Percentiles rank a stretch among this genome's conserved stretches.
These are phyloP conservation scores for Nomada ruficornis DNA, from an alignment of 2,888 invertebrate genomes.

Conservation along the genomic window DNA sequence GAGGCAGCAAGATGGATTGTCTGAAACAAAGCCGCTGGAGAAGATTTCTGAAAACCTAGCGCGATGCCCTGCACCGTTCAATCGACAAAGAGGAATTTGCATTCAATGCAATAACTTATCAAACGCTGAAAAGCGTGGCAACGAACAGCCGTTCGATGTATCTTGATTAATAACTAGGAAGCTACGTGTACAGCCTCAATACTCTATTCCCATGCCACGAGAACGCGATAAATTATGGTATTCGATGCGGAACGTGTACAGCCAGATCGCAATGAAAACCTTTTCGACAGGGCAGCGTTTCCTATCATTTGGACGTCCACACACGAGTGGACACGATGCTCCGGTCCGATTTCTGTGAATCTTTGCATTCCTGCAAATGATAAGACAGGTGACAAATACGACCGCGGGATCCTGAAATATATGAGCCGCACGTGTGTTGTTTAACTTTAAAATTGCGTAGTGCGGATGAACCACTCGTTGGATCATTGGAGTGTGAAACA, in stretches of 20 bases:
- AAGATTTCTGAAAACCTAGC: slow-evolving; percentile 48
- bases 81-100: slow-evolving; percentile 71
- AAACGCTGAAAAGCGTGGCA: slow-evolving; percentile 61
- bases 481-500: too few relatives aligned
- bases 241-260: slow-evolving; percentile 24
- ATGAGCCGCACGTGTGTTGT: background rate
- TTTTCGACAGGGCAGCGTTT: slow-evolving; percentile 25
- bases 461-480: too few relatives aligned
- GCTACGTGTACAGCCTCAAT: slow-evolving; percentile 63
- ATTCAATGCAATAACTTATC: slow-evolving; percentile 78
- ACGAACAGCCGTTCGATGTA: slow-evolving; percentile 67
- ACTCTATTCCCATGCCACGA: slow-evolving; percentile 64
- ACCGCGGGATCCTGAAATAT: background rate
- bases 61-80: slow-evolving; percentile 40
- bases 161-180: slow-evolving; percentile 80
- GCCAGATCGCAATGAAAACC: slow-evolving; percentile 18
- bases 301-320: slow-evolving; percentile 14
- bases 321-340: background rate
- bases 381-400: background rate
- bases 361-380: background rate
- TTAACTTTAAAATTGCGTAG: background rate
- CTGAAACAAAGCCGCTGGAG: slow-evolving; percentile 37
- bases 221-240: slow-evolving; percentile 68
- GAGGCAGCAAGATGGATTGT: slow-evolving; percentile 39
- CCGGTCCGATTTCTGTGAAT: background rate